Conservation (phyloP, 2,888 invertebrate species). For the Ormia ochracea region DNA sequence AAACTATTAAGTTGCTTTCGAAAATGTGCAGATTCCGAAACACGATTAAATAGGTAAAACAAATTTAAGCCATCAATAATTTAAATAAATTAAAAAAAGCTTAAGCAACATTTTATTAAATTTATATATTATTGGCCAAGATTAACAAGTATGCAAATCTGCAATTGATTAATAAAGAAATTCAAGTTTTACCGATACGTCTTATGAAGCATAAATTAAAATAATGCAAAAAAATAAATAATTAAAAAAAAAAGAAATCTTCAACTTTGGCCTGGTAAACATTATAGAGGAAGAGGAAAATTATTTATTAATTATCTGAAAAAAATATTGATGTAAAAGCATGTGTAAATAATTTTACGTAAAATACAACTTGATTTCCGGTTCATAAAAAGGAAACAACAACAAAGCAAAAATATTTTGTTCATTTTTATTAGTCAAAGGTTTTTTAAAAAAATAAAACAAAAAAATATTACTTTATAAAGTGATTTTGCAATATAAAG, state of each 20-base stretch:
- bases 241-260: not conserved
- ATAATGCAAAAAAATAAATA: not conserved
- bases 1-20: not conserved
- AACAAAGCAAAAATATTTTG: not conserved
- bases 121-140: not conserved
- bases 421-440: too few species aligned
- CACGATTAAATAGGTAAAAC: not conserved
- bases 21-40: not conserved
- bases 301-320: not conserved
- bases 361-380: conserved; percentile 10
- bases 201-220: not conserved
- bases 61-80: not conserved
- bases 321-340: not conserved
- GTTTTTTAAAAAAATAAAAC: too few species aligned
- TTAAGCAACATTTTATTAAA: not conserved
- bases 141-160: not conserved
- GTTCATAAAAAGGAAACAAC: not conserved
- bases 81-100: not conserved
- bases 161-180: not conserved
- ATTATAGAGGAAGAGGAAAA: conserved; percentile 28
- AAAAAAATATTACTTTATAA: too few species aligned
- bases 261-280: conserved; percentile 5
- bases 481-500: too few species aligned
- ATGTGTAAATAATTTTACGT: conserved; percentile 7
- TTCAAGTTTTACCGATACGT: not conserved